Conservation (phyloP, 2,888 invertebrate species). For the Rambutsinella grinnellia region DNA sequence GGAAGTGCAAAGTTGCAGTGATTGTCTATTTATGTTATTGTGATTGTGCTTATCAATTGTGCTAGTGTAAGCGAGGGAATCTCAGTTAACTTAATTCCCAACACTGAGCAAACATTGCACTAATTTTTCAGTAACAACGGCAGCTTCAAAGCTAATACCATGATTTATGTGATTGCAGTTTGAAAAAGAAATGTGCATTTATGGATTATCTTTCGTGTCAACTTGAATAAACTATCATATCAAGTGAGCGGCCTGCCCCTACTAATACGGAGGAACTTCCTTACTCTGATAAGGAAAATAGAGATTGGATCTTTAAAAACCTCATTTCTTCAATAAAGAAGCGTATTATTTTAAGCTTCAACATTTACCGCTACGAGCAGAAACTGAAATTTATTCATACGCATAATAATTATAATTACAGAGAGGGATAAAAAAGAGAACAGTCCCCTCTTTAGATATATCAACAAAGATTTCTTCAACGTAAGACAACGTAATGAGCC, state of each 20-base stretch:
- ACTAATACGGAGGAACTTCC: slow-evolving; percentile 20
- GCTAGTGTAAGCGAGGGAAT: slow-evolving; percentile 28
- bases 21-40: slow-evolving; percentile 4
- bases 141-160: no score
- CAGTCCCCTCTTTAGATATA: neutral
- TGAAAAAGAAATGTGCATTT: slow-evolving; percentile 15
- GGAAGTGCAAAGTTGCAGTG: neutral
- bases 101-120: no score
- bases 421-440: neutral
- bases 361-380: neutral
- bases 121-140: no score
- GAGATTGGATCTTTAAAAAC: neutral
- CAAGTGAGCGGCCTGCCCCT: neutral
- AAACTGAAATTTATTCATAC: neutral
- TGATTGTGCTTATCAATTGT: neutral
- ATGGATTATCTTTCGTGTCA: neutral
- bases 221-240: neutral
- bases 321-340: neutral
- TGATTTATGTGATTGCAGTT: neutral
- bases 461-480: neutral
- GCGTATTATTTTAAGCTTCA: neutral
- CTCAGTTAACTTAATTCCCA: slow-evolving; percentile 33
- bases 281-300: slow-evolving; percentile 21
- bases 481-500: neutral
- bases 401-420: no score